Percentiles rank a stretch among this genome's conserved stretches.
Conservation (phyloP, 1,140 invertebrate species). For the Drosophila neocordata region DNA sequence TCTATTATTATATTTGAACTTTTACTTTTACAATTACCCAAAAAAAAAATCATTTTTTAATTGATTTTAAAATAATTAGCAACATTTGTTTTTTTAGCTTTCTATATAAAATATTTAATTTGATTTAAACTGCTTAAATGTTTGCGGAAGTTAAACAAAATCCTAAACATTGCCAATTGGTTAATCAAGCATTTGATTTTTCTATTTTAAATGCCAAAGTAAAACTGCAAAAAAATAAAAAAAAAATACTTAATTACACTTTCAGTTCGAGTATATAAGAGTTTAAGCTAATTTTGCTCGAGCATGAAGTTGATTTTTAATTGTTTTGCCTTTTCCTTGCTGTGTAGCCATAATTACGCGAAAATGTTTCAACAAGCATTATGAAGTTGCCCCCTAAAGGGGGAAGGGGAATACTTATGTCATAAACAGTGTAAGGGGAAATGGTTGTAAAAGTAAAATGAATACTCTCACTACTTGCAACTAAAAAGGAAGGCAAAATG, state of each 20-base stretch:
- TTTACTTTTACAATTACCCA: too few species aligned
- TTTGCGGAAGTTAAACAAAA: slow-evolving; percentile 58
- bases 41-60: too few species aligned
- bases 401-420: slow-evolving; percentile 41
- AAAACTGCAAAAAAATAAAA: slow-evolving; percentile 24
- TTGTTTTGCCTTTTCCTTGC: slow-evolving; percentile 37
- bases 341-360: slow-evolving; percentile 20
- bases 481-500: slow-evolving; percentile 4
- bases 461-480: slow-evolving; percentile 58
- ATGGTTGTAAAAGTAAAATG: slow-evolving; percentile 59
- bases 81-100: neutral
- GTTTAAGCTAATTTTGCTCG: slow-evolving; percentile 45
- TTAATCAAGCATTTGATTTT: slow-evolving; percentile 20
- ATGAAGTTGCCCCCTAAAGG: neutral
- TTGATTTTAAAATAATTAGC: too few species aligned
- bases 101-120: too few species aligned
- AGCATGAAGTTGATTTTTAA: slow-evolving; percentile 46
- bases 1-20: too few species aligned
- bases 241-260: slow-evolving; percentile 43
- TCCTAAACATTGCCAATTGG: slow-evolving; percentile 41
- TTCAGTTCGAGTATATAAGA: slow-evolving; percentile 30
- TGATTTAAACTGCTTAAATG: slow-evolving; percentile 51
- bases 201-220: slow-evolving; percentile 23
- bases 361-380: slow-evolving; percentile 38
- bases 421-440: slow-evolving; percentile 37